Conservation (phyloP, 1,140 invertebrate genomes). For the Drosophila obscura region DNA sequence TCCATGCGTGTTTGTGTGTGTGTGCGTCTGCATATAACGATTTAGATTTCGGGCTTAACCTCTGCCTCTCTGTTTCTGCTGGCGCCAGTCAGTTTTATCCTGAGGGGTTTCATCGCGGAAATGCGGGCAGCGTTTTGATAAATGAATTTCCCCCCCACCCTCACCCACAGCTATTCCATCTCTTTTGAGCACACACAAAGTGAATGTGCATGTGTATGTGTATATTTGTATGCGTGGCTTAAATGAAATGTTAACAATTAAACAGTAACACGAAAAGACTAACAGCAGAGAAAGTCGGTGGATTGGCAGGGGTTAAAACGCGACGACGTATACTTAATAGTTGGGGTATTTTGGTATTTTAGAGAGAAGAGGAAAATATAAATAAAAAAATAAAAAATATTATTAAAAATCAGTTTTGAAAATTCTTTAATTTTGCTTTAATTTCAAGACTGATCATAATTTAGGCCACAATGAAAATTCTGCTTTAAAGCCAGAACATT, state of each 20-base stretch:
- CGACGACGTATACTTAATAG: constrained; percentile 70
- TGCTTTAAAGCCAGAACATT: no score
- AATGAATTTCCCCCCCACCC: constrained; percentile 66
- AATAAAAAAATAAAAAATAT: no score
- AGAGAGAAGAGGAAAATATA: no score
- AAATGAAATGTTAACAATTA: constrained; percentile 83
- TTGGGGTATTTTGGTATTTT: no score
- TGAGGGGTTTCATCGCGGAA: constrained; percentile 65
- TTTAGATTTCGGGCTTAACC: constrained; percentile 73
- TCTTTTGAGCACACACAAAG: not conserved
- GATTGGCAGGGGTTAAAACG: constrained; percentile 46
- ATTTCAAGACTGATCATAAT: no score
- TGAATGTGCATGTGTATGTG: not conserved
- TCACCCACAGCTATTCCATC: constrained; percentile 2
- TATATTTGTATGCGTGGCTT: constrained; percentile 49
- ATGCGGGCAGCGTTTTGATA: constrained; percentile 79
- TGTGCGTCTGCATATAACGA: constrained; percentile 61
- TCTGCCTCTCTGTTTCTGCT: constrained; percentile 62
- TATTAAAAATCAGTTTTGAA: no score
- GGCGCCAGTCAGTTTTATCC: constrained; percentile 70
- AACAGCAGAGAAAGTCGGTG: constrained; percentile 58
- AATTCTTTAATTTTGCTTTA: no score
- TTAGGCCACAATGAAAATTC: no score
- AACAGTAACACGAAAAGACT: constrained; percentile 77
- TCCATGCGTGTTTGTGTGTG: constrained; percentile 6